These are phyloP conservation scores for Myiozetetes cayanensis DNA, from an alignment of 2,113 vertebrate genomes.

Conservation along the genomic window DNA sequence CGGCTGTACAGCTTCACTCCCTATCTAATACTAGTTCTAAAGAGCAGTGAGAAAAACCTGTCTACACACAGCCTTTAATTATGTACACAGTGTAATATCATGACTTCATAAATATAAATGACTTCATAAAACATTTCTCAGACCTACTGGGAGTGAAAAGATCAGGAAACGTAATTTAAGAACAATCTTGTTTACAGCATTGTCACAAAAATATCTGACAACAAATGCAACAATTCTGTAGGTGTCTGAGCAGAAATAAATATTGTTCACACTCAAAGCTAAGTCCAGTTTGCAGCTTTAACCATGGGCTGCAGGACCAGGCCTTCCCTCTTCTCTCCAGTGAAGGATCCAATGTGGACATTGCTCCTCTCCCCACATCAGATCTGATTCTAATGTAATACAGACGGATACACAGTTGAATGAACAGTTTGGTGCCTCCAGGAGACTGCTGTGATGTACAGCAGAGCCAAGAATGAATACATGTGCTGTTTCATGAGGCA, in stretches of 20 bases:
- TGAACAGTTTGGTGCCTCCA: conserved; percentile 2
- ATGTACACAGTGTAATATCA: neutral
- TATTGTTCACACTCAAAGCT: neutral
- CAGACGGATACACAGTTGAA: neutral
- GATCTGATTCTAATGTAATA: neutral
- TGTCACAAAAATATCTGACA: neutral
- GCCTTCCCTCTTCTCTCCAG: neutral
- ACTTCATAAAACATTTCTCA: neutral
- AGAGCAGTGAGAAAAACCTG: neutral
- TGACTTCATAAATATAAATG: neutral
- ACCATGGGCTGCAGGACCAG: neutral
- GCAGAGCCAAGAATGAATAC: neutral
- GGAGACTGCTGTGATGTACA: neutral
- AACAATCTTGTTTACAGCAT: neutral
- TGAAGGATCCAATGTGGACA: neutral
- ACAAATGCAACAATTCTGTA: neutral
- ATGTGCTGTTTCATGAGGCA: neutral
- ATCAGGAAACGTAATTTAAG: neutral
- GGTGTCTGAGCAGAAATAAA: neutral
- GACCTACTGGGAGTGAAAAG: neutral
- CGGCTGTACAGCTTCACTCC: neutral
- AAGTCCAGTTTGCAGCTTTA: neutral
- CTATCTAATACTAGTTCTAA: neutral
- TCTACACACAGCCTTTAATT: neutral
- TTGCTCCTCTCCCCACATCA: neutral